These are phyloP conservation scores for Eristalis pertinax DNA, from an alignment of 2,888 invertebrate species.

Conservation along the genomic window DNA sequence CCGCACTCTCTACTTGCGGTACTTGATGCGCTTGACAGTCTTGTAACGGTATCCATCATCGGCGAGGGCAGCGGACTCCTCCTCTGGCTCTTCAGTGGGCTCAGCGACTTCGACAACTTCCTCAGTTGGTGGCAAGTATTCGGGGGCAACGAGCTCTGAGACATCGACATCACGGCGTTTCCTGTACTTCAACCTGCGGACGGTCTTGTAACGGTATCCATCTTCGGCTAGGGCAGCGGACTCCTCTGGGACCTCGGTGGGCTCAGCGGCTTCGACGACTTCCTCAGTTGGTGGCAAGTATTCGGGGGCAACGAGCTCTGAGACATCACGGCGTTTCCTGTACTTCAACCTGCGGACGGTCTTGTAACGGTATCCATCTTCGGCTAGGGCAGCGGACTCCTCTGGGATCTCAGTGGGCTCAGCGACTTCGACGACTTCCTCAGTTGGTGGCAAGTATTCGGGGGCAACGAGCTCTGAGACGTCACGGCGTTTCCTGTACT, in stretches of 20 bases:
- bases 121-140: slow-evolving; percentile 33
- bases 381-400: slow-evolving; percentile 37
- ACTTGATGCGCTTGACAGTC: slow-evolving; percentile 50
- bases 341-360: slow-evolving; percentile 17
- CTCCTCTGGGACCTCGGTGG: slow-evolving; percentile 55
- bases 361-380: slow-evolving; percentile 44
- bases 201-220: slow-evolving; percentile 75
- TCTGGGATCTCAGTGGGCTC: slow-evolving; percentile 5
- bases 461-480: slow-evolving; percentile 6
- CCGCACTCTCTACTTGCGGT: neutral
- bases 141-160: neutral
- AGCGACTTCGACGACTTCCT: slow-evolving; percentile 20
- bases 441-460: slow-evolving; percentile 36
- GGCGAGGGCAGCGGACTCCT: slow-evolving; percentile 50
- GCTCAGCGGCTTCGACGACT: slow-evolving; percentile 16
- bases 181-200: slow-evolving; percentile 37
- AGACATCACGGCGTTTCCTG: slow-evolving; percentile 61
- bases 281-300: slow-evolving; percentile 40
- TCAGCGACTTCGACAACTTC: slow-evolving; percentile 15
- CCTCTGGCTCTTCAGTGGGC: slow-evolving; percentile 12
- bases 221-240: slow-evolving; percentile 70
- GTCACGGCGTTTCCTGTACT: slow-evolving; percentile 50
- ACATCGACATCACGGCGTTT: slow-evolving; percentile 50
- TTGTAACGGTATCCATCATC: slow-evolving; percentile 59
- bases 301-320: slow-evolving; percentile 71